phyloP scores from a whole-genome alignment of 2,797 vertebrate species.

The Coreius guichenoti region DNA sequence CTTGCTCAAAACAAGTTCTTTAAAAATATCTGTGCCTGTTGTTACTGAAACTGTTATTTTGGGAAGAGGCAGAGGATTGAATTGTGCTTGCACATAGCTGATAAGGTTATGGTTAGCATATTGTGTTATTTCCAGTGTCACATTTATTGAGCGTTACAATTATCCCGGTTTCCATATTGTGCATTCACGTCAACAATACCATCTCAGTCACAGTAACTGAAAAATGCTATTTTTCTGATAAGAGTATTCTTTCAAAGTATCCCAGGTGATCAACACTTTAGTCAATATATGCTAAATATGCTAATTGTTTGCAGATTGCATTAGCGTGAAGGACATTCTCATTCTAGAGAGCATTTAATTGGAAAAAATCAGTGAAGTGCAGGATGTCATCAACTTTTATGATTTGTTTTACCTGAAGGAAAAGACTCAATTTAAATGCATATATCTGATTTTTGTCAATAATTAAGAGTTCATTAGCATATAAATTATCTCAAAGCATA shows the following conservation, averaged over 20 bases:
- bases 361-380: neutral
- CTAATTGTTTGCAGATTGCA: neutral
- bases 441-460: neutral
- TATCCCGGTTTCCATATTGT: neutral
- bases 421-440: neutral
- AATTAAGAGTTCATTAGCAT: neutral
- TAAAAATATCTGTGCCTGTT: conserved; percentile 4
- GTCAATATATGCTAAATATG: neutral
- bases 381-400: neutral
- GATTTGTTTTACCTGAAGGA: neutral
- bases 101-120: neutral
- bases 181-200: neutral
- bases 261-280: neutral
- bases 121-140: neutral
- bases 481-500: neutral
- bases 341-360: neutral
- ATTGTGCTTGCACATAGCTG: conserved; percentile 1
- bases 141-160: conserved; percentile 22
- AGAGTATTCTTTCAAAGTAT: neutral
- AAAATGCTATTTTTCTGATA: neutral
- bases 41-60: conserved; percentile 4
- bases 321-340: neutral
- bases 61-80: conserved; percentile 1
- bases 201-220: neutral
- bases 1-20: neutral